phyloP scores from a whole-genome alignment of 2,113 vertebrate genomes.

The Orientallactaga bullata region DNA sequence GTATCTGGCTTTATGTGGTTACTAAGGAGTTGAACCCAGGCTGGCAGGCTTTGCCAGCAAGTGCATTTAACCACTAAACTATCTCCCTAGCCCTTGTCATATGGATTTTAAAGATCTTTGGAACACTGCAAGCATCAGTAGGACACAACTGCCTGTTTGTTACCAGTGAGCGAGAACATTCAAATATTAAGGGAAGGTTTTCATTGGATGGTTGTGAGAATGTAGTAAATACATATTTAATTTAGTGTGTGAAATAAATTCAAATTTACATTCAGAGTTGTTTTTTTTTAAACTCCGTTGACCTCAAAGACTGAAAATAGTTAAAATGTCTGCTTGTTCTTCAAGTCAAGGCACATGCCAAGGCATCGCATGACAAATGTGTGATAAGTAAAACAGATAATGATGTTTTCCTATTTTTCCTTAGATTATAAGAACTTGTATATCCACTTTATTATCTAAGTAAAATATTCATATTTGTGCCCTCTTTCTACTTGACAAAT shows the following conservation, averaged over 20 bases:
- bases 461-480: neutral
- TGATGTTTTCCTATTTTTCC: constrained; percentile 3
- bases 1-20: too few species aligned
- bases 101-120: neutral
- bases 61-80: too few species aligned
- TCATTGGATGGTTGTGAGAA: neutral
- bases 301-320: neutral
- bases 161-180: neutral
- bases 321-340: neutral
- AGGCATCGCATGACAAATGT: neutral
- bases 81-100: too few species aligned
- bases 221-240: neutral
- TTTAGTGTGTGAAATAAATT: neutral
- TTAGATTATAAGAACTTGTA: neutral
- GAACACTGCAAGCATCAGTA: neutral
- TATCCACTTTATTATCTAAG: constrained; percentile 10
- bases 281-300: constrained; percentile 4
- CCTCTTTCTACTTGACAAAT: neutral
- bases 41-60: too few species aligned
- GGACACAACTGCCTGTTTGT: neutral
- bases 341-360: neutral
- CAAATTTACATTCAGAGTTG: neutral
- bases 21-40: too few species aligned
- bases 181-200: neutral
- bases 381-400: neutral